phyloP scores from a whole-genome alignment of 2,113 vertebrate species.

The Marmota flaviventris region DNA sequence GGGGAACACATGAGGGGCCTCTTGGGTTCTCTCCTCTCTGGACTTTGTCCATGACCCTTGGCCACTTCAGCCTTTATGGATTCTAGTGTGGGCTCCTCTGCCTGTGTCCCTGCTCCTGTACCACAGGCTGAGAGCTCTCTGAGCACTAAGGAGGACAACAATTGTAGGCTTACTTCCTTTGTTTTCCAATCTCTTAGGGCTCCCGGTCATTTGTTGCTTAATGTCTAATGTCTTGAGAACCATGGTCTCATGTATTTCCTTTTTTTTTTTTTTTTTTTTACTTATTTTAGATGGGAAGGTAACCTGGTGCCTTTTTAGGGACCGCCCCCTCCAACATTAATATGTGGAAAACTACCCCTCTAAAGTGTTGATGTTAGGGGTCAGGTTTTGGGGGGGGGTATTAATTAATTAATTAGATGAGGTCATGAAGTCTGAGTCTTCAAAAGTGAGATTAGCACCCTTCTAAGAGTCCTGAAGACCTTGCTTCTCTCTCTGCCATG shows the following conservation, averaged over 20 bases:
- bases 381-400: neutral
- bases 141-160: neutral
- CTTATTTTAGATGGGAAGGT: neutral
- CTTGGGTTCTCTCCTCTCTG: neutral
- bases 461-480: neutral
- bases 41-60: neutral
- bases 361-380: neutral
- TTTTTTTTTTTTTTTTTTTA: neutral
- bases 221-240: neutral
- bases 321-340: neutral
- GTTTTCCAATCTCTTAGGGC: neutral
- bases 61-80: neutral
- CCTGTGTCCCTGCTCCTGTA: neutral
- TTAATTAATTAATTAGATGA: neutral
- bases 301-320: neutral
- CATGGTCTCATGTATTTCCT: neutral
- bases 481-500: neutral
- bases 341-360: neutral
- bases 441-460: neutral
- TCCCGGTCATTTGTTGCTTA: neutral
- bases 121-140: too few species aligned
- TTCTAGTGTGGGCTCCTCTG: neutral
- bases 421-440: neutral
- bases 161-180: too few species aligned
- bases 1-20: neutral